These are phyloP conservation scores for Corythornis madagascariensis DNA, from an alignment of 2,113 vertebrate genomes.

Conservation along the genomic window DNA sequence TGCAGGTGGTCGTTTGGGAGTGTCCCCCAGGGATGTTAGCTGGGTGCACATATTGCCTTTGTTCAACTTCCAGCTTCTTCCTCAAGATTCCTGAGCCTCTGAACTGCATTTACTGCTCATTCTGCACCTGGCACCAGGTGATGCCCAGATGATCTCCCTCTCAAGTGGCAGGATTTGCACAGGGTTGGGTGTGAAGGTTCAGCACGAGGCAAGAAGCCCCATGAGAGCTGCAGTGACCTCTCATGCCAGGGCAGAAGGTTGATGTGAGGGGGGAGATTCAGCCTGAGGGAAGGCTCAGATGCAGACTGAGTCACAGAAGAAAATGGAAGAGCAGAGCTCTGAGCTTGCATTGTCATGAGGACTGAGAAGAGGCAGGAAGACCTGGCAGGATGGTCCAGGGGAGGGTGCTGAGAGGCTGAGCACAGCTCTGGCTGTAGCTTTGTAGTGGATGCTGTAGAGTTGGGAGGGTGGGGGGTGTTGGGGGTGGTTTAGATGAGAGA, in stretches of 20 bases:
- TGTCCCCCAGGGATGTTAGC: not conserved
- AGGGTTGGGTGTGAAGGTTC: not conserved
- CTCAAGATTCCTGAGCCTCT: not conserved
- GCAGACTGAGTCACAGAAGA: not conserved
- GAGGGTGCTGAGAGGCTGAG: not conserved
- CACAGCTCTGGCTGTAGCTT: not conserved
- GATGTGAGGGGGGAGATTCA: not conserved
- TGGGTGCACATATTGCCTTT: not conserved
- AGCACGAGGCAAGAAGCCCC: not conserved
- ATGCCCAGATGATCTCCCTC: not conserved
- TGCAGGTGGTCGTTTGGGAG: not conserved
- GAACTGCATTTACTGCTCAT: no score
- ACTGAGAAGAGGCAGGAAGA: not conserved
- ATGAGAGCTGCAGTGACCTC: not conserved
- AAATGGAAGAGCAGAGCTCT: not conserved
- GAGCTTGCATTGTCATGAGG: not conserved
- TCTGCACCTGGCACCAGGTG: not conserved
- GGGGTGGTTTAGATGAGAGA: not conserved
- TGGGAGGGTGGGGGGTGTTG: not conserved
- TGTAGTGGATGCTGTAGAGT: not conserved
- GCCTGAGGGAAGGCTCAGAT: not conserved
- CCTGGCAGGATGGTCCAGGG: not conserved
- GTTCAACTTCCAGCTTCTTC: not conserved
- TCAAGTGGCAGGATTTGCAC: not conserved
- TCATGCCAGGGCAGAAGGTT: not conserved